These are phyloP conservation scores for Siphlonurus alternatus DNA, from an alignment of 2,888 invertebrate genomes.

Conservation along the genomic window DNA sequence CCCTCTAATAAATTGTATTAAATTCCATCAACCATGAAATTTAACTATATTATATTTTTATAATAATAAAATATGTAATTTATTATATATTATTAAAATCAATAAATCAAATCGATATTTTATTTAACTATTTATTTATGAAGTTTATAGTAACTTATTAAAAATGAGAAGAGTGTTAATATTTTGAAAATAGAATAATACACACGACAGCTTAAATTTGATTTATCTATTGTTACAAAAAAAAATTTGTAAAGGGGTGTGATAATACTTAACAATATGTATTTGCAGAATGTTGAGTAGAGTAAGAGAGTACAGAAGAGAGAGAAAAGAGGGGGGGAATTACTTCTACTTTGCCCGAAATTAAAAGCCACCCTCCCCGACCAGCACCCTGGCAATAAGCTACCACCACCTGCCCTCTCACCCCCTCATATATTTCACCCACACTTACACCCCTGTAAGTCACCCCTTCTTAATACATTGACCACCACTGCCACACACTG, in stretches of 20 bases:
- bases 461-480: not conserved
- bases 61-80: too few relatives aligned
- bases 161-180: not conserved
- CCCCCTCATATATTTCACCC: not conserved
- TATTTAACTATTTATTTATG: not conserved
- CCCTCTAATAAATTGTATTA: too few relatives aligned
- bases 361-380: not conserved
- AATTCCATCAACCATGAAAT: too few relatives aligned
- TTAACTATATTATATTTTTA: too few relatives aligned
- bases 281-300: too few relatives aligned
- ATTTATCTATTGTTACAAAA: not conserved
- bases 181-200: not conserved
- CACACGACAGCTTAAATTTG: not conserved
- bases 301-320: not conserved
- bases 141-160: not conserved
- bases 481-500: not conserved
- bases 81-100: not conserved
- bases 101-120: not conserved
- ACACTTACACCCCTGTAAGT: not conserved
- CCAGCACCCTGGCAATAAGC: not conserved
- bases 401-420: not conserved
- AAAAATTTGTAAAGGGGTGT: not conserved
- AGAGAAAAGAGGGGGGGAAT: not conserved
- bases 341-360: not conserved
- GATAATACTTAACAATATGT: not conserved